Evolutionary conservation across 1,140 invertebrate species (phyloP).

Genomic region (Mylabris phalerata): DNA sequence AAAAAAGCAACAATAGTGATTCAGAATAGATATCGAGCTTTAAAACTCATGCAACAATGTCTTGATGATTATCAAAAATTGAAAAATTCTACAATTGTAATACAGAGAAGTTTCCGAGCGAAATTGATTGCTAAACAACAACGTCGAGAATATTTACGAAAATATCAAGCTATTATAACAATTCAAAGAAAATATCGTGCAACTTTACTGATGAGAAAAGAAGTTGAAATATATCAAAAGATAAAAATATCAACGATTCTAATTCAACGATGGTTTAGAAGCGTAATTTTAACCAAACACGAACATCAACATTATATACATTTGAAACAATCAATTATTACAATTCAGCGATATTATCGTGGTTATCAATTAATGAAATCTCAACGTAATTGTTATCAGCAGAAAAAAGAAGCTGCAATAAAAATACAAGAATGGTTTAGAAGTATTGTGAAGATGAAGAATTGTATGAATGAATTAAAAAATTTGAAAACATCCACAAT

Average conservation of each 20-base stretch:
- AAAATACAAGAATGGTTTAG: slow-evolving; percentile 32
- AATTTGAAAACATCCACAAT: slow-evolving; percentile 31
- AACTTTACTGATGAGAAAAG: not conserved
- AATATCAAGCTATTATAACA: not conserved
- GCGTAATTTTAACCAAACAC: slow-evolving; percentile 34
- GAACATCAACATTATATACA: slow-evolving; percentile 34
- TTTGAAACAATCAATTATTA: slow-evolving; percentile 30
- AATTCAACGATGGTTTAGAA: slow-evolving; percentile 41
- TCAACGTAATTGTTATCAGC: slow-evolving; percentile 12
- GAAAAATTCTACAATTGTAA: slow-evolving; percentile 35
- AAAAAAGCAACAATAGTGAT: slow-evolving; percentile 39
- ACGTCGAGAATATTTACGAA: slow-evolving; percentile 21
- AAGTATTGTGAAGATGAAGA: not conserved
- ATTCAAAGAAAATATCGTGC: not conserved
- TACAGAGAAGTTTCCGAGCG: slow-evolving; percentile 47
- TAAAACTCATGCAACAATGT: slow-evolving; percentile 35
- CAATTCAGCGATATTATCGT: slow-evolving; percentile 37
- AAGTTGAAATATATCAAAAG: not conserved
- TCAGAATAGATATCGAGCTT: slow-evolving; percentile 45
- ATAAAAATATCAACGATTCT: slow-evolving; percentile 14
- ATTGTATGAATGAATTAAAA: slow-evolving; percentile 3
- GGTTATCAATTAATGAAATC: slow-evolving; percentile 5
- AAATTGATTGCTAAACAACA: slow-evolving; percentile 32
- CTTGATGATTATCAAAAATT: slow-evolving; percentile 42
- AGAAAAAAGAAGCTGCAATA: slow-evolving; percentile 23